A percentile compares a stretch with the other conserved stretches of the same genome.
Evolutionary conservation across 1,140 invertebrate genomes (phyloP).

Genomic region (Harlomillsia oculata): DNA sequence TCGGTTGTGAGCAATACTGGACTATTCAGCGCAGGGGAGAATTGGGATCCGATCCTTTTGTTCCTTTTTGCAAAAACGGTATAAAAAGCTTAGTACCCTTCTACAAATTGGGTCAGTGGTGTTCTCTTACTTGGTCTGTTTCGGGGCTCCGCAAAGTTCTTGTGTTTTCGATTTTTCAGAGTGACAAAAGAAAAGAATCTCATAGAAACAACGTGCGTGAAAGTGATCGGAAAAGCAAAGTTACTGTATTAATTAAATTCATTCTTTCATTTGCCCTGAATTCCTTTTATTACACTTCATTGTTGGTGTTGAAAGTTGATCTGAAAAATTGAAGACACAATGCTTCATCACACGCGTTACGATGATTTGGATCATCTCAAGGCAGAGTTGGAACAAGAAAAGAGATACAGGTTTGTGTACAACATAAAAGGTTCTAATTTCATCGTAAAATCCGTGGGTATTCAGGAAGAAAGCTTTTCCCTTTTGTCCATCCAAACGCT

Average conservation of each 20-base stretch:
- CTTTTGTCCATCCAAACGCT: not conserved
- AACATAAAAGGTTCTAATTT: not conserved
- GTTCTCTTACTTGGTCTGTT: no score
- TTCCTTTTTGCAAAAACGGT: no score
- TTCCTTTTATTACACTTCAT: not conserved
- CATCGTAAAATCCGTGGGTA: not conserved
- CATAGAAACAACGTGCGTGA: not conserved
- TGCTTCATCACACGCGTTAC: slow-evolving; percentile 27
- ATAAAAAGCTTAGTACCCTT: no score
- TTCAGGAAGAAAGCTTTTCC: not conserved
- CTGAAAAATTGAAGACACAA: slow-evolving; percentile 8
- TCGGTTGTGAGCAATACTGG: no score
- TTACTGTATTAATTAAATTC: no score
- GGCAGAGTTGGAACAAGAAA: slow-evolving; percentile 34
- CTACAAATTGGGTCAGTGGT: no score
- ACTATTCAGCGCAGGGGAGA: no score
- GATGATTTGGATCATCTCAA: slow-evolving; percentile 35
- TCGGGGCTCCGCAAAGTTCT: not conserved
- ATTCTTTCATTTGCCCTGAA: not conserved
- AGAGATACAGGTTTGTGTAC: slow-evolving; percentile 29
- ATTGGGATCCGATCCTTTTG: no score
- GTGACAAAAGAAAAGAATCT: not conserved
- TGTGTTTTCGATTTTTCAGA: not conserved
- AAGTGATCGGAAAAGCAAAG: no score
- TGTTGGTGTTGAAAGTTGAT: not conserved